phyloP scores from a whole-genome alignment of 2,113 vertebrate species.

The Chinchilla lanigera region DNA sequence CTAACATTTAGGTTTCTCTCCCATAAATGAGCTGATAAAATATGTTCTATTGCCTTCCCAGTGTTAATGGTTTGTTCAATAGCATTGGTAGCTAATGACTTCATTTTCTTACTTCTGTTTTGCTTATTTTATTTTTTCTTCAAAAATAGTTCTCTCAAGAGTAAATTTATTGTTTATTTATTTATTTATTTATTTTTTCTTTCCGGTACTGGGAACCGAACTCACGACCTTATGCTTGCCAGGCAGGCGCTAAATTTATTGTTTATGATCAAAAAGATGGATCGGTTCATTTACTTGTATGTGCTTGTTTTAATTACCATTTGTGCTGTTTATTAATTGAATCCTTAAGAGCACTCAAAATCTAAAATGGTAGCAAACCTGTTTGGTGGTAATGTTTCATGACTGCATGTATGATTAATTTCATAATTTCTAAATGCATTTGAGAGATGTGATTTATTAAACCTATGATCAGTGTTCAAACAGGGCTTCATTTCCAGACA shows the following conservation, averaged over 20 bases:
- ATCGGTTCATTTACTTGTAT: constrained; percentile 23
- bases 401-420: neutral
- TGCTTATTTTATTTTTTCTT: neutral
- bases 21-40: neutral
- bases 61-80: constrained; percentile 14
- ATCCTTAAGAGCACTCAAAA: neutral
- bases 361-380: neutral
- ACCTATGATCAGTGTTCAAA: constrained; percentile 28
- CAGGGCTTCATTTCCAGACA: constrained; percentile 51
- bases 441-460: constrained; percentile 1
- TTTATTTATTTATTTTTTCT: neutral
- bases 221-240: no score
- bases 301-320: neutral
- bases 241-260: neutral
- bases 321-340: constrained; percentile 42
- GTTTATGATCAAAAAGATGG: neutral
- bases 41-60: neutral
- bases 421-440: constrained; percentile 27
- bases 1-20: neutral
- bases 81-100: neutral
- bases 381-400: neutral
- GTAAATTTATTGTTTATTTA: neutral
- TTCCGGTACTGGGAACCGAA: no score
- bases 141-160: neutral
- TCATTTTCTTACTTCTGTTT: neutral